Percentiles rank a stretch among this genome's conserved stretches.
Conservation (phyloP, 2,113 vertebrate genomes). For the Pelvicachromis taeniatus region DNA sequence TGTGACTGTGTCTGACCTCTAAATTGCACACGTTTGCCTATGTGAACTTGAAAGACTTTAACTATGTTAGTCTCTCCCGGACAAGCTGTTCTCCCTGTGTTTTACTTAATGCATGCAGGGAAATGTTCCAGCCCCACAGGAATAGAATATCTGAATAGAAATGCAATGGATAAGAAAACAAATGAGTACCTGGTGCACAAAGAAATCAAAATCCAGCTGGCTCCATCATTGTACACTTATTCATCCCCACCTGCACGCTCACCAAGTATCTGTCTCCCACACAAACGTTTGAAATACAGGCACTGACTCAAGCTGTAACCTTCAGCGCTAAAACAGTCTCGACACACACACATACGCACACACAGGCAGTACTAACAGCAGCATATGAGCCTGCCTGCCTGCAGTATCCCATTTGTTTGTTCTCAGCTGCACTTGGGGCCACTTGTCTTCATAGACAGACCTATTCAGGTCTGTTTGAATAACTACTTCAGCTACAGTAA, state of each 20-base stretch:
- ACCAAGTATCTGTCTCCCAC: slow-evolving; percentile 4
- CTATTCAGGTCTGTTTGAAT: slow-evolving; percentile 28
- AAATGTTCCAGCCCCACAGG: not conserved
- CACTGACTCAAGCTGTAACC: slow-evolving; percentile 1
- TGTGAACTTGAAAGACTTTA: not conserved
- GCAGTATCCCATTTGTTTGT: slow-evolving; percentile 24
- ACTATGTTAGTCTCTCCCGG: not conserved
- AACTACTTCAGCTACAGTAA: slow-evolving; percentile 24
- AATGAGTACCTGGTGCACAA: slow-evolving; percentile 15
- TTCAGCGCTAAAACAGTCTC: not conserved
- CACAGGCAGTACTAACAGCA: not conserved
- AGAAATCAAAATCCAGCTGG: slow-evolving; percentile 14
- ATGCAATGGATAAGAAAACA: not conserved
- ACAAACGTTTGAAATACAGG: not conserved
- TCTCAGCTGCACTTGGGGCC: slow-evolving; percentile 32
- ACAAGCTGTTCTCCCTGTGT: not conserved
- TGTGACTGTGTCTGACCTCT: not conserved
- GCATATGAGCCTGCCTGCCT: not conserved
- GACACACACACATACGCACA: not conserved
- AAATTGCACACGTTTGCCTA: not conserved
- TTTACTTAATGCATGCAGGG: not conserved
- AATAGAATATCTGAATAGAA: not conserved
- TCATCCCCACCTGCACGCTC: not conserved
- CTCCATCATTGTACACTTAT: not conserved
- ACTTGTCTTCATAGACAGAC: slow-evolving; percentile 24